phyloP scores from a whole-genome alignment of 1,140 invertebrate species.

The Caligus rogercresseyi region DNA sequence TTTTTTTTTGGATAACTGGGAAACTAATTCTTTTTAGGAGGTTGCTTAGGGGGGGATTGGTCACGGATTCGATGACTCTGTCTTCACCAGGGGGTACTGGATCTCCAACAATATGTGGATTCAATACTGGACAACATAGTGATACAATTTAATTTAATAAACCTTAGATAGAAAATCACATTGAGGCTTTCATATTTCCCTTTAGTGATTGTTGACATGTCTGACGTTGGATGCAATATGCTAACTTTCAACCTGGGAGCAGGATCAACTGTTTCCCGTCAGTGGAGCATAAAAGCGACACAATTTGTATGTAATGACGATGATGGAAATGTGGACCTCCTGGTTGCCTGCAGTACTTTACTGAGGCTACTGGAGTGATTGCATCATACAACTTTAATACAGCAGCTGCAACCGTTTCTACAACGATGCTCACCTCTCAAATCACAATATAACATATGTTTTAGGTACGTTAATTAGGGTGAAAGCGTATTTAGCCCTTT shows the following conservation, averaged over 20 bases:
- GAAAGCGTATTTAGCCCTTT: background rate
- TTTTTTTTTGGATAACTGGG: background rate
- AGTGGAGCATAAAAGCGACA: background rate
- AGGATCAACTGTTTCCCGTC: background rate
- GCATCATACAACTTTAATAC: slow-evolving; percentile 18
- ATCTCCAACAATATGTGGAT: background rate
- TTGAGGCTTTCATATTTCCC: background rate
- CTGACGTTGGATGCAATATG: background rate
- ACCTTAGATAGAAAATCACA: background rate
- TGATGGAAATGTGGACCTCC: background rate
- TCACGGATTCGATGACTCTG: background rate
- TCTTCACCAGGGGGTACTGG: background rate
- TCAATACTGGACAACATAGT: slow-evolving; percentile 10
- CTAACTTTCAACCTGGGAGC: background rate
- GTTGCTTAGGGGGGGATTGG: background rate
- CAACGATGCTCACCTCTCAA: background rate
- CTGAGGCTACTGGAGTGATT: background rate
- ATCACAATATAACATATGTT: background rate
- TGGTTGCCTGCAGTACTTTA: slow-evolving; percentile 8
- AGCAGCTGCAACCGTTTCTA: background rate
- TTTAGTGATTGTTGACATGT: slow-evolving; percentile 1
- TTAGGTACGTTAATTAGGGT: background rate
- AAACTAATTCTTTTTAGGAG: background rate
- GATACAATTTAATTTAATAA: background rate
- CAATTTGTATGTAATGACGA: slow-evolving; percentile 1